Evolutionary conservation across 2,888 invertebrate species (phyloP), one percentile per base, ranked within the genome.

Genomic region (Caenorhabditis japonica): DNA sequence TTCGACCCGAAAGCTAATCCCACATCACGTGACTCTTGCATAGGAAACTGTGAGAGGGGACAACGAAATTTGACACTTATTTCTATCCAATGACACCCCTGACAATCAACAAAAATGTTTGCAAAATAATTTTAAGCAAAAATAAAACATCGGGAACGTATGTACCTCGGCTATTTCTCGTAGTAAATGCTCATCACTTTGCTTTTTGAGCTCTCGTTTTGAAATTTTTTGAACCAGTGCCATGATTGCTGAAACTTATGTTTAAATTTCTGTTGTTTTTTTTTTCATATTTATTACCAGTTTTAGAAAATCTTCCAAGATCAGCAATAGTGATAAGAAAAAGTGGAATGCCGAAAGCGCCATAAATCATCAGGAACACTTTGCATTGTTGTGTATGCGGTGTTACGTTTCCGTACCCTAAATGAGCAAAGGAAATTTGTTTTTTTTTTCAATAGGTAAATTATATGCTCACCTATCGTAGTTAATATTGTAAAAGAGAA

Each of bases 401-500:
- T n/a, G 82, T 81, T 3, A 85, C 81, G 61, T 85, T 85, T 12
- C 85, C 85, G 44, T 85, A 85, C 17, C 85, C 85, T 83, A 10
- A 47, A 72, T n/a, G n/a, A n/a, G n/a, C n/a, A n/a, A n/a, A n/a
- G n/a, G n/a, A n/a, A n/a, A n/a, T n/a, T n/a, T n/a, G n/a, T n/a
- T n/a, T n/a, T n/a, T n/a, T n/a, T n/a, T n/a, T n/a, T n/a, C n/a
- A n/a, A n/a, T n/a, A n/a, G n/a, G n/a, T 39, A 17, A 25, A 41
- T 27, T 30, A 19, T 36, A 39, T 23, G 43, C 36, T 36, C 43
- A 80, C 83, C 83, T 52, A 85, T 85, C 13, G 85, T 85, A 12
- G 85, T 85, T 4, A 85, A 71, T 66, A 85, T 84, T n/a, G 85
- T 85, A 66, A 84, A 85, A 4, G 85, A 77, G 55, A 85, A 85